These are phyloP conservation scores for Podotricha telesiphe DNA, from an alignment of 2,888 invertebrate species.

Conservation along the genomic window DNA sequence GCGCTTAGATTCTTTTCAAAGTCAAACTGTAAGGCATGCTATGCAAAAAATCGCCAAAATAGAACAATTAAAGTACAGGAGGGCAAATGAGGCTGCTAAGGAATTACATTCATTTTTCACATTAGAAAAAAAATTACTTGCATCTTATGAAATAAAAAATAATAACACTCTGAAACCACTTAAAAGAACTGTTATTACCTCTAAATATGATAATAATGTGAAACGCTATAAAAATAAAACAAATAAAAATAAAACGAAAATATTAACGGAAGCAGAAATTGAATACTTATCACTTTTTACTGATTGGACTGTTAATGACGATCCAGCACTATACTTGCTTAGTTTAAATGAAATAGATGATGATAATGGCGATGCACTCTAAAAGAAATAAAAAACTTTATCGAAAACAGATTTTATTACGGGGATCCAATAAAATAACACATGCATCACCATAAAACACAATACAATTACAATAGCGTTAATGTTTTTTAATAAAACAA, in stretches of 20 bases:
- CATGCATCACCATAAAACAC: constrained; percentile 70
- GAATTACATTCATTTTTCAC: constrained; percentile 81
- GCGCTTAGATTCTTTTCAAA: constrained; percentile 82
- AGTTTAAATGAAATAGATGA: constrained; percentile 42
- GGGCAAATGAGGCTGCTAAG: constrained; percentile 81
- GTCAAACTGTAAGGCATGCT: constrained; percentile 76
- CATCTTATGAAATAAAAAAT: constrained; percentile 62
- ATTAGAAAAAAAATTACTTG: constrained; percentile 71
- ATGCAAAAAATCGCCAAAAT: constrained; percentile 78
- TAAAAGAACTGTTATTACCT: constrained; percentile 19
- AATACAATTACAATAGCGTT: constrained; percentile 66
- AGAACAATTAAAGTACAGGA: constrained; percentile 76
- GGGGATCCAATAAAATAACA: constrained; percentile 72
- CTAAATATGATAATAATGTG: constrained; percentile 20
- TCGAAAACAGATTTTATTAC: constrained; percentile 80
- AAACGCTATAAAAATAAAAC: constrained; percentile 28
- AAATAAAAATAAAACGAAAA: constrained; percentile 39
- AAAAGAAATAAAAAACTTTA: constrained; percentile 52
- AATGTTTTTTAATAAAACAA: constrained; percentile 65
- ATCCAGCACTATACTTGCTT: constrained; percentile 63
- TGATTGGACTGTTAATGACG: constrained; percentile 68
- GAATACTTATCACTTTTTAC: constrained; percentile 73
- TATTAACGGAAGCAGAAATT: constrained; percentile 61
- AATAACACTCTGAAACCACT: constrained; percentile 35
- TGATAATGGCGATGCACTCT: constrained; percentile 22